These are phyloP conservation scores for Origma solitaria DNA, from an alignment of 2,113 vertebrate genomes.

Conservation along the genomic window DNA sequence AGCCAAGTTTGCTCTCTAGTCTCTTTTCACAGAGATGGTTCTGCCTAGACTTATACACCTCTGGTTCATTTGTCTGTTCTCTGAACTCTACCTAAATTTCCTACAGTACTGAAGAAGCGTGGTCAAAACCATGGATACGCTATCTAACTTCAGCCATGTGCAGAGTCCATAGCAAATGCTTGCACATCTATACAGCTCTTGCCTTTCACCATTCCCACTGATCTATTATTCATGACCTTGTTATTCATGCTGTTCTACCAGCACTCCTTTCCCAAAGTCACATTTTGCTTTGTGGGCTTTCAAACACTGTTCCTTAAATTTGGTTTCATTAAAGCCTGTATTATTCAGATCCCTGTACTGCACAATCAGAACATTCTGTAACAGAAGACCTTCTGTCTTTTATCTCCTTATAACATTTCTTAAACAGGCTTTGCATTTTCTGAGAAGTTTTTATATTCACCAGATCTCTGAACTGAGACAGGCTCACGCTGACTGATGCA, in stretches of 20 bases:
- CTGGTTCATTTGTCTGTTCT: not conserved
- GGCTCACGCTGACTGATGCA: not conserved
- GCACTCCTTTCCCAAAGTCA: not conserved
- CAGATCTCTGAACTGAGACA: not conserved
- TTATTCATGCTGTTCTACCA: not conserved
- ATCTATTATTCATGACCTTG: not conserved
- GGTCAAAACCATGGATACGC: not conserved
- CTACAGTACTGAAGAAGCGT: not conserved
- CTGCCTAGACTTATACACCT: not conserved
- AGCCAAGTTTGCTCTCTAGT: not conserved
- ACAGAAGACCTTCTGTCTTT: not conserved
- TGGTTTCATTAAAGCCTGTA: not conserved
- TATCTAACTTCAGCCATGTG: not conserved
- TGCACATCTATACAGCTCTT: not conserved
- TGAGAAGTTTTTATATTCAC: not conserved
- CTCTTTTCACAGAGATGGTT: not conserved
- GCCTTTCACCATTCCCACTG: not conserved
- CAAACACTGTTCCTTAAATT: not conserved
- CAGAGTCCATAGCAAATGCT: not conserved
- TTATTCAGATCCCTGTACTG: not conserved
- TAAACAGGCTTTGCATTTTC: not conserved
- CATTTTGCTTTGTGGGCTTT: not conserved
- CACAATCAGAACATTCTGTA: not conserved
- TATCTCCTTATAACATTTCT: not conserved
- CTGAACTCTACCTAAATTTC: not conserved